Percentiles rank a stretch among this genome's conserved stretches.
Conservation (phyloP, 2,888 invertebrate species). For the Leucoma salicis region DNA sequence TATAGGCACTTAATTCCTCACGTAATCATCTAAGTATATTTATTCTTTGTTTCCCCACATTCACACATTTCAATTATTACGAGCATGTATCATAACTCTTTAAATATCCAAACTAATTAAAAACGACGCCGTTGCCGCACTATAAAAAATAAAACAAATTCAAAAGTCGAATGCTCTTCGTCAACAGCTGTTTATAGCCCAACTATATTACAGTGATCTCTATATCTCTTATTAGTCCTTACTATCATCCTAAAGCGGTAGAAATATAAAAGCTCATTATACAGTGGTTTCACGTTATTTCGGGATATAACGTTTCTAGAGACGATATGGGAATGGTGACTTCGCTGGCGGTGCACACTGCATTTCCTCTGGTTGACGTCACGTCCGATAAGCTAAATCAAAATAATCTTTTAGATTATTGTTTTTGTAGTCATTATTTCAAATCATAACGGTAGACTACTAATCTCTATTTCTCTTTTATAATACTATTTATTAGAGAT, state of each 20-base stretch:
- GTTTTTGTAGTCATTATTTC: neutral
- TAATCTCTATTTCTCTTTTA: too few relatives aligned
- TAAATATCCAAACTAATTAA: constrained; percentile 31
- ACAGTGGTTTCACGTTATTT: constrained; percentile 53
- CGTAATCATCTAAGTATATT: neutral
- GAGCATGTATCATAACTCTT: constrained; percentile 12
- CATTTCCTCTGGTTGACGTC: constrained; percentile 69
- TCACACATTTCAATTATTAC: constrained; percentile 15
- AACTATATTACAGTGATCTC: constrained; percentile 46
- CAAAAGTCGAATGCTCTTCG: constrained; percentile 55
- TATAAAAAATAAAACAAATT: constrained; percentile 48
- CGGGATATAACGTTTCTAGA: constrained; percentile 54
- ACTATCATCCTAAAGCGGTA: constrained; percentile 6
- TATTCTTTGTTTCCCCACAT: constrained; percentile 10
- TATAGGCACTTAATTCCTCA: too few relatives aligned
- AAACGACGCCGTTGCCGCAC: constrained; percentile 33
- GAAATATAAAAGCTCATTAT: constrained; percentile 26
- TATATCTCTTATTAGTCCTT: constrained; percentile 18
- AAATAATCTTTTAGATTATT: neutral
- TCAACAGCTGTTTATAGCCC: constrained; percentile 76
- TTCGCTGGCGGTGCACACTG: constrained; percentile 64
- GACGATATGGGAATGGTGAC: constrained; percentile 72
- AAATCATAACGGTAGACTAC: too few relatives aligned
- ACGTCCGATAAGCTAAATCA: constrained; percentile 46
- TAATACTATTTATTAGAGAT: too few relatives aligned